Base-by-base conservation (phyloP, 2,888 invertebrate genomes). In the Nymphalis urticae region DNA sequence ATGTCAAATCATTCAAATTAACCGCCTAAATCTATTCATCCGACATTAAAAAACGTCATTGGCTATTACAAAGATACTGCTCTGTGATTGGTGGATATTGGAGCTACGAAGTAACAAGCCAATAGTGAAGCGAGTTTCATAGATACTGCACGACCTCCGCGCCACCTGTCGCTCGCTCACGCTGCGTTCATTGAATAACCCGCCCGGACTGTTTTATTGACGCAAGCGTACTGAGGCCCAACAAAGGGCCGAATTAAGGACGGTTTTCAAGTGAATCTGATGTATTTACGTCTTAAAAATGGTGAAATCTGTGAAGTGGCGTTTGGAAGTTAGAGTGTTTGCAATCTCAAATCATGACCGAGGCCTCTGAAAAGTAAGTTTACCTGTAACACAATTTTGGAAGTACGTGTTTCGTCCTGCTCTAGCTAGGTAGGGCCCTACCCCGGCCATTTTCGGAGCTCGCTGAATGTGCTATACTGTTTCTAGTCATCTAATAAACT, bases 341-440 rank as follows among this genome's bases (percentile, higher is more conserved):
- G 94, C 94, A 94, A 95, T 95, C 93, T 95, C 95, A 94, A 96
- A 96, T 94, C 96, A 97, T 97, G 97, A 96, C 96, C 95, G 97
- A 96, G 95, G 95, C 95, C 95, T 95, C 95, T 95, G 97, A 97
- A 95, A 96, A 96, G 97, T 97, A 94, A 96, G 96, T 95, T 87
- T 81, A 80, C 77, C 75, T 80, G 79, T 83, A 77, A 82, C 84
- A 84, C 84, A 86, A 78, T 80, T 88, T 86, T 84, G 79, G 82
- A 75, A 77, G 69, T 78, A 79, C 77, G 80, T 81, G 84, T 82
- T 83, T 86, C 86, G 87, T 87, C 89, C 88, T 86, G 82, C 78
- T 79, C 82, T 80, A 78, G 80, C 79, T 83, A 89, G 90, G 89
- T 83, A 87, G 88, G 89, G 88, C 88, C 84, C 81, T 84, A 83